Percentiles rank a stretch among this genome's conserved stretches.
phyloP scores from a whole-genome alignment of 2,888 invertebrate genomes.

The Agrilus cyanescens region DNA sequence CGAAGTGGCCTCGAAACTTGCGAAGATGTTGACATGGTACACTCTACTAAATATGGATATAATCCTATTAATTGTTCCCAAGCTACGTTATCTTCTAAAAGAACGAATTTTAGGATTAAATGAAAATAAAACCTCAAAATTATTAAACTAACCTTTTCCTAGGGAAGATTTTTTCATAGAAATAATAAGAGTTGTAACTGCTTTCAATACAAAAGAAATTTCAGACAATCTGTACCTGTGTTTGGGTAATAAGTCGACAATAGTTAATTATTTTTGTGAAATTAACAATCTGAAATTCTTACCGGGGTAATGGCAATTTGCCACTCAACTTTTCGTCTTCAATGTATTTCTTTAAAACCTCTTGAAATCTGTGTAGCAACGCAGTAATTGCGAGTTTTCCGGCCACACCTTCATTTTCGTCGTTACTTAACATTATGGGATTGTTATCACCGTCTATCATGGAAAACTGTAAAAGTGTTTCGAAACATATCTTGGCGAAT shows the following conservation, averaged over 20 bases:
- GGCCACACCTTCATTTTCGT: slow-evolving; percentile 48
- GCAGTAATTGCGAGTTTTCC: slow-evolving; percentile 82
- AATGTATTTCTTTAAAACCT: slow-evolving; percentile 79
- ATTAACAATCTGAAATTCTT: slow-evolving; percentile 11
- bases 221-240: slow-evolving; percentile 82
- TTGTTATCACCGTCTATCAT: slow-evolving; percentile 59
- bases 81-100: slow-evolving; percentile 71
- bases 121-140: not conserved
- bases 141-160: slow-evolving; percentile 53
- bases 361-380: slow-evolving; percentile 81
- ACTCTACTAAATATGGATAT: slow-evolving; percentile 82
- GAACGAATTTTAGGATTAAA: slow-evolving; percentile 11
- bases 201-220: slow-evolving; percentile 91
- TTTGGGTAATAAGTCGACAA: not conserved
- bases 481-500: slow-evolving; percentile 93
- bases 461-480: slow-evolving; percentile 89
- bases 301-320: slow-evolving; percentile 77
- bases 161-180: slow-evolving; percentile 87
- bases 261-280: not conserved
- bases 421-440: slow-evolving; percentile 29
- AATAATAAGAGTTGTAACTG: slow-evolving; percentile 81
- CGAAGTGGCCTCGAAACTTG: slow-evolving; percentile 69
- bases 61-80: slow-evolving; percentile 90
- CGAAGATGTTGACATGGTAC: slow-evolving; percentile 66
- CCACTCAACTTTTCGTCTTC: slow-evolving; percentile 74